Evolutionary conservation across 2,113 vertebrate genomes (phyloP), one percentile per base, ranked within the genome.

Genomic region (Periophthalmodon schlosseri): DNA sequence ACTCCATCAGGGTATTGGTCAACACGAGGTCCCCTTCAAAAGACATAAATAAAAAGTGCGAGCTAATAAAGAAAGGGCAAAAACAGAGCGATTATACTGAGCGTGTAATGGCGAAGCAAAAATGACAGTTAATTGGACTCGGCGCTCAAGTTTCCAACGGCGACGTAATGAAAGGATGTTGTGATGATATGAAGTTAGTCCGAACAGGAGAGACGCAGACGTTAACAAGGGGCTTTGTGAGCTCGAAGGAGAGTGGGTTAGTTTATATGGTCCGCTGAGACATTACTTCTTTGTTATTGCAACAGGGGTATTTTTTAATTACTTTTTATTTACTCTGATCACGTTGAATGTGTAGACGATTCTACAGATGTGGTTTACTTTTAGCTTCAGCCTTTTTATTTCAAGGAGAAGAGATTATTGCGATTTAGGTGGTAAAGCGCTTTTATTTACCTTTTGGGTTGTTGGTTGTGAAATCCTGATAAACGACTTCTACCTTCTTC

Each of bases 1-100:
- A 75, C 79, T 79, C 68, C 69, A 24, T 80, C 36, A 65, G 61
- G 46, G 52, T 60, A 65, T 84, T 74, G 76, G 77, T 87, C 77
- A 76, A 79, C 63, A 87, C 4, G 20, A 58, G 63, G 18, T 60
- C 68, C 39, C 70, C 52, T 33, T 70, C 63, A 61, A 79, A 47
- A 72, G 57, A 68, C 39, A 61, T 76, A 76, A 82, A 82, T 75
- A 79, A 52, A 56, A 74, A 73, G 70, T 56, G 16, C 70, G 65
- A 56, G 33, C 13, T 47, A 75, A 76, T 72, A 68, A 76, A 79
- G 28, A 49, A 12, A 15, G 15, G 24, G 16, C 15, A 68, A 78
- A 63, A 23, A 71, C 68, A 57, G 52, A 4, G 47, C 72, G 78
- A 72, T 54, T 57, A 76, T 65, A 69, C 61, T 52, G 66, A 57